Evolutionary conservation across 2,888 invertebrate species (phyloP), one percentile per base, ranked within the genome.

Genomic region (Polyploca ridens): DNA sequence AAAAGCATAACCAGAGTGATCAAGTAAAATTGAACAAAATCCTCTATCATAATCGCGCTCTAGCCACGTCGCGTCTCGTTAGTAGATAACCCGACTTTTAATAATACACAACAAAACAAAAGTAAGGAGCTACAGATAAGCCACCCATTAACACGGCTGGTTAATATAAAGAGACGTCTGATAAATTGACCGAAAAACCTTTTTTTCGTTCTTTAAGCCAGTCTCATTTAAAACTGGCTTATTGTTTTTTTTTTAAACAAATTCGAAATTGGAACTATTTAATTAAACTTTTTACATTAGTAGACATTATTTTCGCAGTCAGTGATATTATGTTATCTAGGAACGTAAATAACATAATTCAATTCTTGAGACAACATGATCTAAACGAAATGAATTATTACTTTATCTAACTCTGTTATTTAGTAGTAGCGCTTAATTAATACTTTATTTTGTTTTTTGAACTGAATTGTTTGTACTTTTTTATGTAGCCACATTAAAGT

Each of bases 161-260:
- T 86, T 90, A 91, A 91, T 90, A 87, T 84, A 82, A 85, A 75
- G 81, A 82, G 90, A 89, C 89, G 75, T 72, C 81, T 82, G 85
- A 83, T 86, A 88, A 87, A 90, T 87, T 76, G 84, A 84, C 81
- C 80, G 83, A 77, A 81, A 72, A 70, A 70, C 71, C 73, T 71
- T 69, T 70, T 68, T 69, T 66, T 73, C 54, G 16, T 54, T 19
- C 6, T 19, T 54, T 7, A 19, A 10, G 19, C 10, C 49, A 54
- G 49, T 54, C 6, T 54, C 63, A n/a, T n/a, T n/a, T n/a, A n/a
- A n/a, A n/a, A n/a, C n/a, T n/a, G n/a, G n/a, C n/a, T n/a, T n/a
- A n/a, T 68, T 67, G 73, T 73, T 72, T 71, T 63, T 63, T 62
- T 49, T 63, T 59, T 65, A n/a, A 41, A 19, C 49, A 16, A 64